Evolutionary conservation across 2,888 invertebrate genomes (phyloP), one percentile per base, ranked within the genome.

Genomic region (Caradrina clavipalpis): DNA sequence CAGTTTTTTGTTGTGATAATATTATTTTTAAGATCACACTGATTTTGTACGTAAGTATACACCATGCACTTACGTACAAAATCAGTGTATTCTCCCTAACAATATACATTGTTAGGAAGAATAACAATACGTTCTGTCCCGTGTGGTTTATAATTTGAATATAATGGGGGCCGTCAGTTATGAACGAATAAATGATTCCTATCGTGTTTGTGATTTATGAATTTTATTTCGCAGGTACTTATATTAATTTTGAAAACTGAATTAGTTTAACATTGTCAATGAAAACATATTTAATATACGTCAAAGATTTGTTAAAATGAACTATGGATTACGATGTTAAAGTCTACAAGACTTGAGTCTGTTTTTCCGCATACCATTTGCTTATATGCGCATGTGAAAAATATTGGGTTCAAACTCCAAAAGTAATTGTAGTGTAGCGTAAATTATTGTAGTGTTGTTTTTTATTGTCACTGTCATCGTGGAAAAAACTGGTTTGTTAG

Each of bases 141-240:
- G n/a, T 19, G 5, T 53, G 21, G 26, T 64, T 39, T 49, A 7
- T 42, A 60, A 60, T 60, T 74, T 56, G 21, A 56, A 63, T 57
- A 49, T 26, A 69, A 53, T 57, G 42, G 22, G 2, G 17, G 19
- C 1, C 17, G 15, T 10, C 47, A 35, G 21, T 55, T 57, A 19
- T 15, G 1, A 31, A 50, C 10, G 13, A 53, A 22, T 31, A 22
- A 26, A 64, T 53, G 22, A 64, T 49, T 60, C 0, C 0, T 45
- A n/a, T 11, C 5, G 11, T 22, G 13, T 50, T 17, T 45, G 45
- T 17, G 42, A 11, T 4, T 13, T 42, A 15, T 42, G 11, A 11
- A 26, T 26, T 15, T 42, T 42, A 15, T 42, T 42, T 47, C 21
- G n/a, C n/a, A n/a, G n/a, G n/a, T 8, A 15, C 15, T 35, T 58